Evolutionary conservation across 2,888 invertebrate species (phyloP), one percentile per base, ranked within the genome.

Genomic region (Linnaemya tessellans): DNA sequence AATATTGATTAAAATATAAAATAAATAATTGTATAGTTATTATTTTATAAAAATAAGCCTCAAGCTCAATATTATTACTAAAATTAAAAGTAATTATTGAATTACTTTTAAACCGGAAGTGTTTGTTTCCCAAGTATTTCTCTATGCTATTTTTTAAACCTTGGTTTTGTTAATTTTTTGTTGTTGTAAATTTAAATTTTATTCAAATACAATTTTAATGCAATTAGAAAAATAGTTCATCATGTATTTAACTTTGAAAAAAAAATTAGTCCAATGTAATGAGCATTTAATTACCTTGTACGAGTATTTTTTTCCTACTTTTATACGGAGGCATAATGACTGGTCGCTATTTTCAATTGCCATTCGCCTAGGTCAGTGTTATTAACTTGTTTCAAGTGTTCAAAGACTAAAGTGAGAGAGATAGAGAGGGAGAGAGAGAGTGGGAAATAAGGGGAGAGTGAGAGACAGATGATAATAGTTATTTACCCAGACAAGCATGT

Each of bases 351-450:
- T n/a, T 41, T 41, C n/a, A 9, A 25, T 49, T 68, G 25, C 15
- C 49, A 7, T 65, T 80, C 46, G 71, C 22, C 51, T 79, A 84
- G 79, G 83, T 79, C 83, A 84, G 79, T 79, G 79, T 64, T 84
- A 68, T 60, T 78, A 74, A 25, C 68, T 68, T 58, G 43, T 46
- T 70, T 67, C 22, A 60, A 51, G 58, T 60, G 60, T 60, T 60
- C 35, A 20, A 77, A 56, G 67, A 30, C 20, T 10, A 56, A 56
- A 67, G 38, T 7, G 11, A 10, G 38, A 3, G 11, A 10, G 13
- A 13, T 11, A 13, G 41, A 41, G 35, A 46, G 35, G 11, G 15
- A 49, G 35, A 46, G 35, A 8, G 15, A 35, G 41, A 13, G n/a
- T n/a, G n/a, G n/a, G n/a, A n/a, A n/a, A n/a, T n/a, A n/a, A n/a